Conservation (phyloP, 2,113 vertebrate genomes). For the Pseudopodoces humilis region DNA sequence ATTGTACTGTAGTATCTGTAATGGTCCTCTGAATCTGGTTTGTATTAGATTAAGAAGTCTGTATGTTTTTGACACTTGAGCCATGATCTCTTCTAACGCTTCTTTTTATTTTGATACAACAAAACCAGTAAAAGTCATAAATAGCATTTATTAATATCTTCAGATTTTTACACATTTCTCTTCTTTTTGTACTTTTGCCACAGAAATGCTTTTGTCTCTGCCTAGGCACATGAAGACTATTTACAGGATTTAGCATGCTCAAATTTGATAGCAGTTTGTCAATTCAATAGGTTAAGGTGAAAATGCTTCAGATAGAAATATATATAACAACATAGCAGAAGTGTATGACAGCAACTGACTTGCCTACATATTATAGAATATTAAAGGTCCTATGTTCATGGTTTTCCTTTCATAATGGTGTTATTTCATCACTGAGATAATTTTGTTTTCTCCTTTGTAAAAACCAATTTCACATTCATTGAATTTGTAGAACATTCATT, state of each 20-base stretch:
- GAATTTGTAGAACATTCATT: constrained; percentile 14
- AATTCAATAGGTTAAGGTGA: neutral
- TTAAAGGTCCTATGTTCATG: neutral
- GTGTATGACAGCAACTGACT: neutral
- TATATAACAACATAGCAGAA: neutral
- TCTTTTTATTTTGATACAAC: neutral
- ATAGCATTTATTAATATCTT: neutral
- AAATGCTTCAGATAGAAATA: constrained; percentile 3
- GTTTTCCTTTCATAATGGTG: neutral
- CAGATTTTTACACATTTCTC: neutral
- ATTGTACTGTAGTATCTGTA: neutral
- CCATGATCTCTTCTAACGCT: neutral
- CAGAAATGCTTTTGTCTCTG: neutral
- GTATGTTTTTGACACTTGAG: neutral
- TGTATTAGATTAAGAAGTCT: neutral
- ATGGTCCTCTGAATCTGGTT: neutral
- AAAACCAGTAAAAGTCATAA: neutral
- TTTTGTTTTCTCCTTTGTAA: constrained; percentile 49
- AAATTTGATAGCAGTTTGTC: constrained; percentile 4
- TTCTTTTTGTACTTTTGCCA: neutral
- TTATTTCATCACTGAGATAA: constrained; percentile 35
- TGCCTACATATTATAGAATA: neutral
- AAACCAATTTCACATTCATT: constrained; percentile 47
- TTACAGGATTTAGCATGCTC: neutral
- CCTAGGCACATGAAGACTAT: neutral